These are phyloP conservation scores for Oscheius sp. DNA, from an alignment of 2,888 invertebrate species.

Conservation along the genomic window DNA sequence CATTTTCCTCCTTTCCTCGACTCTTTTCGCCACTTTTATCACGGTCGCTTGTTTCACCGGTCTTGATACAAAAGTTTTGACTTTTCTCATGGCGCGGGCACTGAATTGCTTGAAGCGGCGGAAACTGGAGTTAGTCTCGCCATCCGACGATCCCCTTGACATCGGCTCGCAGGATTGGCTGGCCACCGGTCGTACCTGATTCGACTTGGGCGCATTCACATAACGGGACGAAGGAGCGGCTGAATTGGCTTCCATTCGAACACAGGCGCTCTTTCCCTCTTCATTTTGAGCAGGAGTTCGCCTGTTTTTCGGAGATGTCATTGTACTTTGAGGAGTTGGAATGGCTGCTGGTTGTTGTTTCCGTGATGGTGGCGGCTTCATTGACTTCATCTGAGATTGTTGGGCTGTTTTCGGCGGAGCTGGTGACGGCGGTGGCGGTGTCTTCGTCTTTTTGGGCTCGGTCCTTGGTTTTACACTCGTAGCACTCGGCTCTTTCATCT, in stretches of 20 bases:
- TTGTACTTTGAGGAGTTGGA: background rate
- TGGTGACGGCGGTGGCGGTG: background rate
- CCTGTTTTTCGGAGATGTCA: background rate
- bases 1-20: slow-evolving; percentile 5
- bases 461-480: background rate
- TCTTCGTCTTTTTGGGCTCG: background rate
- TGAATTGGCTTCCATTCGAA: background rate
- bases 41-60: slow-evolving; percentile 24
- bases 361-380: background rate
- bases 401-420: background rate
- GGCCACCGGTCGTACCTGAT: too few relatives aligned
- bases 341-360: background rate
- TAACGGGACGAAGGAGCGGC: too few relatives aligned
- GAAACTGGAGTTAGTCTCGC: slow-evolving; percentile 4
- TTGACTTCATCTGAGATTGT: background rate
- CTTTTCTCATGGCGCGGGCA: slow-evolving; percentile 18
- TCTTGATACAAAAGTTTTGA: slow-evolving; percentile 30
- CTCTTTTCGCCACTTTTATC: slow-evolving; percentile 17
- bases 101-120: slow-evolving; percentile 19
- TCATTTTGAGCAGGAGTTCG: too few relatives aligned
- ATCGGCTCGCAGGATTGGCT: too few relatives aligned
- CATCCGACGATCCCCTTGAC: background rate
- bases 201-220: too few relatives aligned
- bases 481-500: background rate
- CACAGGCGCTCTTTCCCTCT: background rate